Evolutionary conservation across 2,888 invertebrate species (phyloP), one percentile per base, ranked within the genome.

Genomic region (Ectemnius cavifrons): DNA sequence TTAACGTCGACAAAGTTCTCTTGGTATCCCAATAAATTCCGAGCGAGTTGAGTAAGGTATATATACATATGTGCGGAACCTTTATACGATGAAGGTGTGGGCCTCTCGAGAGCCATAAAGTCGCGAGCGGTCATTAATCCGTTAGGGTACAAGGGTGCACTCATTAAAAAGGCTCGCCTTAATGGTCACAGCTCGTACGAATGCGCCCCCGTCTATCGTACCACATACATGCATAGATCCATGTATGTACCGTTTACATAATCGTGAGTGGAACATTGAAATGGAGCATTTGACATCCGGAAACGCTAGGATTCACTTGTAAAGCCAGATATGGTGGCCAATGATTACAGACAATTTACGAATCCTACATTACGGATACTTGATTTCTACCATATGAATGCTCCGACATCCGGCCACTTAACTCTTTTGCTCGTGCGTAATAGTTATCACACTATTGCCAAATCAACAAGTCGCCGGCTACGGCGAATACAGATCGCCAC

Each of bases 111-210:
- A 62, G 61, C 20, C 52, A 63, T 59, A 63, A 67, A 71, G 68
- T 60, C 18, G 63, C 58, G 3, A n/a, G 49, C 58, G 61, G 59
- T 64, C 58, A 62, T 79, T 76, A 79, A 73, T 79, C 68, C 64
- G 52, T 46, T 57, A 58, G 62, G 23, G 63, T 56, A 69, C 20
- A 65, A 67, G 18, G 47, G 60, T 66, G 71, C 64, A 45, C 58
- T 73, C 66, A 67, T 73, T 73, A 69, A 67, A 68, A 73, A 67
- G 67, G 56, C 52, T 47, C 47, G 46, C 28, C 61, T 63, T 61
- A 67, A 75, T 75, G 65, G 60, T 59, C 63, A 56, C 27, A 45
- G 57, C 47, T 78, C 70, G 78, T 74, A 72, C 65, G 78, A 58
- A 57, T 27, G 46, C 46, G 63, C 18, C 62, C 49, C 23, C 27